These are phyloP conservation scores for Sylvicapra grimmia DNA, from an alignment of 2,113 vertebrate species.

Conservation along the genomic window DNA sequence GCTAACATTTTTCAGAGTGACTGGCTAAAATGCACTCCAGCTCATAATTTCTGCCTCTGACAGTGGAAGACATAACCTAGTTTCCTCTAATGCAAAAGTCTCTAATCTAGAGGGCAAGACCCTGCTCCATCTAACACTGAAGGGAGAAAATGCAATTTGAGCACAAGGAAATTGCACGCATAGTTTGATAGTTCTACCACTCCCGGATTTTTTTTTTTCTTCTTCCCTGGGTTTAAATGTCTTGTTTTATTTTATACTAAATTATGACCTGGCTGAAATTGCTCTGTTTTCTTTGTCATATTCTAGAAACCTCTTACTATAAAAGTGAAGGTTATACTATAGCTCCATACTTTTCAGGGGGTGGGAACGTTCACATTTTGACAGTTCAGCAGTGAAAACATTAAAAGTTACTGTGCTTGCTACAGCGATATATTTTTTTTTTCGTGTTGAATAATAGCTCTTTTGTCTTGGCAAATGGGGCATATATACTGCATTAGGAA, in stretches of 20 bases:
- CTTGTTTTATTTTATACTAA: slow-evolving; percentile 85
- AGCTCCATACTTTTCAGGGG: slow-evolving; percentile 35
- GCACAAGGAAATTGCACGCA: slow-evolving; percentile 83
- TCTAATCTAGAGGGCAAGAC: slow-evolving; percentile 87
- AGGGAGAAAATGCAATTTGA: slow-evolving; percentile 86
- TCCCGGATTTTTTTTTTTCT: slow-evolving; percentile 78
- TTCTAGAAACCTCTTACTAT: slow-evolving; percentile 70
- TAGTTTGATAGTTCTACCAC: slow-evolving; percentile 80
- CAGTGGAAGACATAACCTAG: slow-evolving; percentile 85
- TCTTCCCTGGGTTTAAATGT: slow-evolving; percentile 78
- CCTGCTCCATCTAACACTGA: slow-evolving; percentile 80
- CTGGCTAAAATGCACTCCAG: slow-evolving; percentile 81
- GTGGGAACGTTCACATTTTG: slow-evolving; percentile 57
- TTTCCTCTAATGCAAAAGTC: slow-evolving; percentile 87
- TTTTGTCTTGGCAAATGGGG: slow-evolving; percentile 71
- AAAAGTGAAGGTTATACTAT: slow-evolving; percentile 68
- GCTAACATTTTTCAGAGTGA: slow-evolving; percentile 84
- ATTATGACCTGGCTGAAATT: slow-evolving; percentile 77
- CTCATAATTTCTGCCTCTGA: slow-evolving; percentile 83
- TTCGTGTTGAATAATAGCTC: slow-evolving; percentile 62
- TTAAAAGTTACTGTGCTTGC: slow-evolving; percentile 51
- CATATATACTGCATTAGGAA: slow-evolving; percentile 62
- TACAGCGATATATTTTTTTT: slow-evolving; percentile 17
- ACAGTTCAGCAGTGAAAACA: slow-evolving; percentile 68
- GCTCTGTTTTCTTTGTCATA: slow-evolving; percentile 72